These are phyloP conservation scores for Copidosoma aretas DNA, from an alignment of 2,888 invertebrate species.

Conservation along the genomic window DNA sequence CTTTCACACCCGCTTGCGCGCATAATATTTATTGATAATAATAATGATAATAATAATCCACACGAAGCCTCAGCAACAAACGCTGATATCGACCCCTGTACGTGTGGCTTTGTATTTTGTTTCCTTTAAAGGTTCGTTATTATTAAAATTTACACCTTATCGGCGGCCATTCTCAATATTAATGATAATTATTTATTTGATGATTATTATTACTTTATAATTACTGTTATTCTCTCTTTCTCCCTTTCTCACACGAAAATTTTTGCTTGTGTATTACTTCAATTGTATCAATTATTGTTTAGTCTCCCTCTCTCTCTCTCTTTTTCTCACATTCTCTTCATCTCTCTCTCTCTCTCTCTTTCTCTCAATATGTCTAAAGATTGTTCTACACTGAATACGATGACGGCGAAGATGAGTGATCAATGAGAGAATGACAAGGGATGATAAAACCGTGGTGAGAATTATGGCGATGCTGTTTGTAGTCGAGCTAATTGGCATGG, in stretches of 20 bases:
- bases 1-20: slow-evolving; percentile 23
- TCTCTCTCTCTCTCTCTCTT: no score
- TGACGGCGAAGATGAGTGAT: slow-evolving; percentile 16
- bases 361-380: not conserved
- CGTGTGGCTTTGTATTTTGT: slow-evolving; percentile 15
- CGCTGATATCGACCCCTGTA: slow-evolving; percentile 18
- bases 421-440: slow-evolving; percentile 17
- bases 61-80: slow-evolving; percentile 10
- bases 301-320: no score
- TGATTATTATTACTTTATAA: slow-evolving; percentile 23
- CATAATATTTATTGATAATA: slow-evolving; percentile 16
- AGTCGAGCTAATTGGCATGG: slow-evolving; percentile 26
- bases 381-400: slow-evolving; percentile 2
- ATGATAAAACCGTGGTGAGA: slow-evolving; percentile 13
- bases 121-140: not conserved
- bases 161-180: slow-evolving; percentile 13
- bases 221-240: slow-evolving; percentile 34
- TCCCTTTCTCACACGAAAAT: slow-evolving; percentile 41
- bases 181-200: not conserved
- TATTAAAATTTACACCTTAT: slow-evolving; percentile 9
- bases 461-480: slow-evolving; percentile 12
- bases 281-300: not conserved
- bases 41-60: slow-evolving; percentile 2
- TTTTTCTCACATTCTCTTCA: no score
- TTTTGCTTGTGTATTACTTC: slow-evolving; percentile 4